Base-by-base conservation (phyloP, 2,888 invertebrate genomes). In the Morpho helenor region DNA sequence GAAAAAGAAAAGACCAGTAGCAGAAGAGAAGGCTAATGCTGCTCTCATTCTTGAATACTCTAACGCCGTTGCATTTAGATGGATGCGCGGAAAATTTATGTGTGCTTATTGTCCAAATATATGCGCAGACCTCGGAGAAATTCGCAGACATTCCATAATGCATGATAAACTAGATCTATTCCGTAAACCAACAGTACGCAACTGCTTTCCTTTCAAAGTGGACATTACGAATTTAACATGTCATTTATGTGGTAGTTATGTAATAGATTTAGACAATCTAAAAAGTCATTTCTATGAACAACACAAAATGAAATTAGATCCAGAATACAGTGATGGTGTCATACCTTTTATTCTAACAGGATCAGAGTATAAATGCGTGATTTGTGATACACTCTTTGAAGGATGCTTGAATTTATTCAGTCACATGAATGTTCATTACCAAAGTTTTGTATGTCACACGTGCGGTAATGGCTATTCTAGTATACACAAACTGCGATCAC, bases 401-500 rank as follows among this genome's bases (percentile, higher is more conserved):
- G 69, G 74, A 0, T 77, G 79, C 7, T 72, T 80, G 73, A 73
- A 68, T n/a, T 66, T 87, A 3, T 75, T 76, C 10, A 65, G 70
- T 4, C 84, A 91, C 46, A 89, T 90, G 78, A 91, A 91, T 65
- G 74, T 77, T 56, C 88, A 91, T 70, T 79, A 86, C 53, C 84
- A 80, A 62, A 80, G 80, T 51, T 84, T 75, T 59, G 79, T 91
- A 7, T 91, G 91, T 57, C 73, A 81, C 41, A 75, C 76, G 2
- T 91, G 91, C 59, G 91, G 91, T 0, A 91, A 91, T 67, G 84
- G 82, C 3, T 91, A 80, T 67, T 81, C 87, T 1, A 79, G 78
- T 10, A 76, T 76, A n/a, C 78, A 84, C 7, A 86, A 87, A 48
- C 74, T 90, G 41, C 74, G 80, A 48, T 75, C 85, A 16, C 91